These are phyloP conservation scores for Pseudomyrmex sp. DNA, from an alignment of 1,140 invertebrate species.

Conservation along the genomic window DNA sequence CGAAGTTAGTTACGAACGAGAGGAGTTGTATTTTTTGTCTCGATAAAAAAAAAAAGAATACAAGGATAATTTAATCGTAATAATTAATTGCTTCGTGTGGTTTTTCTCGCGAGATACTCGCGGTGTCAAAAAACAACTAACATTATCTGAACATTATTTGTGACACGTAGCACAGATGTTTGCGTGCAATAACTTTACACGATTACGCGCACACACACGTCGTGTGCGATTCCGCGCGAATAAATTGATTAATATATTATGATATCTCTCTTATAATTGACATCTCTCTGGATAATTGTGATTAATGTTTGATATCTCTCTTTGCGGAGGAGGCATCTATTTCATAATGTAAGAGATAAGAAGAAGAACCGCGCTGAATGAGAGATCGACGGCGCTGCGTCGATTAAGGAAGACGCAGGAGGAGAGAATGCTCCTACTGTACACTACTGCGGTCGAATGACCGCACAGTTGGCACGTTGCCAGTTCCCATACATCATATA, in stretches of 20 bases:
- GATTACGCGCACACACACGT: no score
- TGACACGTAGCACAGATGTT: not conserved
- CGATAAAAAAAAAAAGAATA: not conserved
- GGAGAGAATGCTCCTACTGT: constrained; percentile 11
- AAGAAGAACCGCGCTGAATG: constrained; percentile 40
- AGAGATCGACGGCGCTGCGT: constrained; percentile 30
- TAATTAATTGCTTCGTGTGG: not conserved
- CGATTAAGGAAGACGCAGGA: not conserved
- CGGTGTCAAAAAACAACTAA: not conserved
- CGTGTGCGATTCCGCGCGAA: not conserved
- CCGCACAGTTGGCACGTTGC: constrained; percentile 75
- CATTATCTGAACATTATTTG: not conserved
- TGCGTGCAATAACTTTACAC: not conserved
- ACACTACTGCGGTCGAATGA: constrained; percentile 62
- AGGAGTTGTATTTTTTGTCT: constrained; percentile 8
- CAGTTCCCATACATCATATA: constrained; percentile 76
- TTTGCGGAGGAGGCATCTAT: no score
- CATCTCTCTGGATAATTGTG: not conserved
- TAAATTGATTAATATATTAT: constrained; percentile 19
- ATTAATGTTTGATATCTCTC: not conserved
- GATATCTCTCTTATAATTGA: not conserved
- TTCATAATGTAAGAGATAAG: not conserved
- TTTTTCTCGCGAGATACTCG: no score
- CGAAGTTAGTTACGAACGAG: no score
- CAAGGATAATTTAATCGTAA: constrained; percentile 17